These are phyloP conservation scores for Drosophila pseudotalamancana DNA, from an alignment of 2,888 invertebrate genomes.

Conservation along the genomic window DNA sequence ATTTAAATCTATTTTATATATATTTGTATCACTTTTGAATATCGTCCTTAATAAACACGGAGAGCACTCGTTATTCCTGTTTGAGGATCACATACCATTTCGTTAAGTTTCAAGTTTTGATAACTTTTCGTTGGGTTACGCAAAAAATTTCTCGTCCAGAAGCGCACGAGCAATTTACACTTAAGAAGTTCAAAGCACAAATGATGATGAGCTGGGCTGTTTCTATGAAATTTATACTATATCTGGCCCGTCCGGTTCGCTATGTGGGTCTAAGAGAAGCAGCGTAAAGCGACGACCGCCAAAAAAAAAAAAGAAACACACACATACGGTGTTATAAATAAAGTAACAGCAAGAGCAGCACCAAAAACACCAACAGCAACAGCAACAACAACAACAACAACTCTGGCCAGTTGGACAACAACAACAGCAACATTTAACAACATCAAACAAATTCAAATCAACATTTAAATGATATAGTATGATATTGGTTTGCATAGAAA, in stretches of 20 bases:
- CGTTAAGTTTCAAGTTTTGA: not conserved
- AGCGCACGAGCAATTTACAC: conserved; percentile 75
- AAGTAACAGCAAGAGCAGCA: conserved; percentile 57
- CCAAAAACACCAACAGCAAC: conserved; percentile 27
- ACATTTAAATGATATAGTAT: conserved; percentile 72
- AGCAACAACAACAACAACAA: conserved; percentile 35
- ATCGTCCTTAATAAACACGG: conserved; percentile 32
- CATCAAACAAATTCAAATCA: conserved; percentile 67
- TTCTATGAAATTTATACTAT: conserved; percentile 83
- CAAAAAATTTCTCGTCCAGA: conserved; percentile 74
- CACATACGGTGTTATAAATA: conserved; percentile 62
- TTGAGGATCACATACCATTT: conserved; percentile 62
- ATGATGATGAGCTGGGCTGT: conserved; percentile 82
- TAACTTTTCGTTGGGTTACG: conserved; percentile 22
- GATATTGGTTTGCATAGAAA: conserved; percentile 39
- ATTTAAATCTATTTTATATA: not conserved
- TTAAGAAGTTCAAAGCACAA: conserved; percentile 84
- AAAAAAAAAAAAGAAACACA: conserved; percentile 71
- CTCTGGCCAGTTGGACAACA: conserved; percentile 20
- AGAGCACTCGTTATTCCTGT: conserved; percentile 20
- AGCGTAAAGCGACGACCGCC: conserved; percentile 68
- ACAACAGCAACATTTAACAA: conserved; percentile 50
- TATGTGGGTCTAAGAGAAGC: conserved; percentile 75
- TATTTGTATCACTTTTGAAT: not conserved
- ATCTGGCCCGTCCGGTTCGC: conserved; percentile 58